A percentile compares a stretch with the other conserved stretches of the same genome.
These are phyloP conservation scores for Saguinus oedipus DNA, from an alignment of 2,797 vertebrate species.

Conservation along the genomic window DNA sequence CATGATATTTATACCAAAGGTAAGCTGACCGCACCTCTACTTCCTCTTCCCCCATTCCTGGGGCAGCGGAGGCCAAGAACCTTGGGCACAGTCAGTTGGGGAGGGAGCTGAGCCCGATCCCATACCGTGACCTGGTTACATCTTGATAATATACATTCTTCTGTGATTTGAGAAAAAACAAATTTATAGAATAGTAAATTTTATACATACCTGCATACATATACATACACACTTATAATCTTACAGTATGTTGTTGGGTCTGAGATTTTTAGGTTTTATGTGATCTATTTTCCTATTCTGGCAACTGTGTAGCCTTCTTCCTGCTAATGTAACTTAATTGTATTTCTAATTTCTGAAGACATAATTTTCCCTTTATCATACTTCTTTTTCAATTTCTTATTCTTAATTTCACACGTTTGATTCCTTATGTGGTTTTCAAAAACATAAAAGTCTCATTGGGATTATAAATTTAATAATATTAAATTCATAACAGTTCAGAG, in stretches of 20 bases:
- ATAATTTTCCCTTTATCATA: neutral
- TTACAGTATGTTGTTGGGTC: neutral
- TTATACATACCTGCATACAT: neutral
- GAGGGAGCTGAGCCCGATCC: too few species aligned
- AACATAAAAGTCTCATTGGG: neutral
- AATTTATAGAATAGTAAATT: neutral
- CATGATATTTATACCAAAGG: too few species aligned
- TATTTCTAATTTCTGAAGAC: conserved; percentile 6
- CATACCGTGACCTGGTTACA: too few species aligned
- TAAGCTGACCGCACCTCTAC: too few species aligned
- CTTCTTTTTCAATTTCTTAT: neutral
- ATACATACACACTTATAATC: neutral
- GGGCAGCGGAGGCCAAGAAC: too few species aligned
- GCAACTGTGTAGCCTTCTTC: neutral
- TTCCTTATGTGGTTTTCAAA: neutral
- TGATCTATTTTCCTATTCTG: neutral
- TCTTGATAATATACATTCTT: neutral
- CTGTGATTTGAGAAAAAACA: neutral
- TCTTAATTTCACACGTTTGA: neutral
- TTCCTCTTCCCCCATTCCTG: too few species aligned
- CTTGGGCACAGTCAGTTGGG: too few species aligned
- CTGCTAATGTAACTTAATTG: neutral
- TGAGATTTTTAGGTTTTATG: neutral
- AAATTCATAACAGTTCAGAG: neutral
- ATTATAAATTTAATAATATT: neutral